phyloP scores from a whole-genome alignment of 2,888 invertebrate genomes.

The Netelia melanura region DNA sequence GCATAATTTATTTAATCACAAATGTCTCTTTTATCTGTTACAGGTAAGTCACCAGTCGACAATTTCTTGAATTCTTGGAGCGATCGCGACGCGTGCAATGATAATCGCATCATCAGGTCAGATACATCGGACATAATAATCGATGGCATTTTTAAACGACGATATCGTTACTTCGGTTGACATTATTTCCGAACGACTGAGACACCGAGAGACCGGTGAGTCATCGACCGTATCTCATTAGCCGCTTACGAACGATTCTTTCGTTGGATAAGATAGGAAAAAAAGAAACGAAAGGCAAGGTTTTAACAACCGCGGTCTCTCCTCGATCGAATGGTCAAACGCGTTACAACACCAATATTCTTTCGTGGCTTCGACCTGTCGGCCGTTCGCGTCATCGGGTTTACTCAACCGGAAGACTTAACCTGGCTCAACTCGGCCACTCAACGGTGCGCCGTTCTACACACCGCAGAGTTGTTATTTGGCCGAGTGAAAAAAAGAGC shows the following conservation, averaged over 20 bases:
- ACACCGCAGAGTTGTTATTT: slow-evolving; percentile 30
- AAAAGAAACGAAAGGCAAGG: neutral
- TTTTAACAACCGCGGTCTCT: neutral
- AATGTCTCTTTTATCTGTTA: slow-evolving; percentile 69
- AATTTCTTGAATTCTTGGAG: slow-evolving; percentile 38
- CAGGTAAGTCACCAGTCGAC: slow-evolving; percentile 76
- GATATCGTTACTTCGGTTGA: neutral
- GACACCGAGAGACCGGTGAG: too few species aligned
- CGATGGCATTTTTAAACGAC: neutral
- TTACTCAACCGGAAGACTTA: slow-evolving; percentile 67
- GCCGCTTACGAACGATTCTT: neutral
- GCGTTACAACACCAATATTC: neutral
- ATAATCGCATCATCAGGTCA: slow-evolving; percentile 68
- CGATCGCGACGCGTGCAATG: slow-evolving; percentile 64
- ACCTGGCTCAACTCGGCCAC: slow-evolving; percentile 69
- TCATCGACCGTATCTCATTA: neutral
- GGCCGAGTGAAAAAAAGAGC: slow-evolving; percentile 3
- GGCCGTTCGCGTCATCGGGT: slow-evolving; percentile 67
- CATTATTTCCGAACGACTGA: neutral
- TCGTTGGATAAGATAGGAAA: neutral
- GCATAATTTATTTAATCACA: slow-evolving; percentile 1
- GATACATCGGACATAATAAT: slow-evolving; percentile 44
- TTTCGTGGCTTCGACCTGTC: slow-evolving; percentile 47
- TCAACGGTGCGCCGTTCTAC: slow-evolving; percentile 5
- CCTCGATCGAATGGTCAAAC: slow-evolving; percentile 22